phyloP scores from a whole-genome alignment of 1,140 invertebrate genomes.

The Heliconius nattereri region DNA sequence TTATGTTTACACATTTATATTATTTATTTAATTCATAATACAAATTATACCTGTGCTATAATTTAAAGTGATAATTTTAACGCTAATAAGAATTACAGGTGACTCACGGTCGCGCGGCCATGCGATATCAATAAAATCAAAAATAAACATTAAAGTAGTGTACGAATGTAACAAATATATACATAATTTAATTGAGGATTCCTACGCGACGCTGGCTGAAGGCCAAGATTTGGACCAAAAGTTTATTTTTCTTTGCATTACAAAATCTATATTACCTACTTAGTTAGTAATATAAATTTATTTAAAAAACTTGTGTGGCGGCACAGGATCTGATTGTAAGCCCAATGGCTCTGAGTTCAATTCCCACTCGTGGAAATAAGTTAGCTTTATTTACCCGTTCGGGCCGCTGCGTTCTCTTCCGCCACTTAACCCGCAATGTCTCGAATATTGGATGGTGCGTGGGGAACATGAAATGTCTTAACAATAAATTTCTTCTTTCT shows the following conservation, averaged over 20 bases:
- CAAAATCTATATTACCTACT: background rate
- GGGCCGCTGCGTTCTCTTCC: too few species aligned
- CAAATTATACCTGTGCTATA: background rate
- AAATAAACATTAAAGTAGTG: conserved; percentile 29
- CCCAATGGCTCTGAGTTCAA: background rate
- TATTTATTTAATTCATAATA: background rate
- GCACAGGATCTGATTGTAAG: background rate
- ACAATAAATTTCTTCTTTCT: too few species aligned
- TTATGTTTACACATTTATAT: too few species aligned
- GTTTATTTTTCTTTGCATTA: conserved; percentile 4
- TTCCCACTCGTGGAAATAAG: too few species aligned
- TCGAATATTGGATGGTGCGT: too few species aligned
- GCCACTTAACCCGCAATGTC: too few species aligned
- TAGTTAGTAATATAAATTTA: background rate
- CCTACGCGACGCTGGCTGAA: conserved; percentile 22
- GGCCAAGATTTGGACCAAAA: conserved; percentile 15
- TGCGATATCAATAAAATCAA: conserved; percentile 22
- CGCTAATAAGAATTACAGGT: background rate
- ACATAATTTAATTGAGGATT: conserved; percentile 41
- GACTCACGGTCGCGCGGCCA: background rate
- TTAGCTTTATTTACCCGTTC: too few species aligned
- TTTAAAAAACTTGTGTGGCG: background rate
- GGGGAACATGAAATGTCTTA: too few species aligned
- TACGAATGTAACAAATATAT: conserved; percentile 32
- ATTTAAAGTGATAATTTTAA: background rate